Evolutionary conservation across 92 coral and sea anemone species (phyloP), one percentile per base, ranked within the genome.

Genomic region (Heliopora coerulea): DNA sequence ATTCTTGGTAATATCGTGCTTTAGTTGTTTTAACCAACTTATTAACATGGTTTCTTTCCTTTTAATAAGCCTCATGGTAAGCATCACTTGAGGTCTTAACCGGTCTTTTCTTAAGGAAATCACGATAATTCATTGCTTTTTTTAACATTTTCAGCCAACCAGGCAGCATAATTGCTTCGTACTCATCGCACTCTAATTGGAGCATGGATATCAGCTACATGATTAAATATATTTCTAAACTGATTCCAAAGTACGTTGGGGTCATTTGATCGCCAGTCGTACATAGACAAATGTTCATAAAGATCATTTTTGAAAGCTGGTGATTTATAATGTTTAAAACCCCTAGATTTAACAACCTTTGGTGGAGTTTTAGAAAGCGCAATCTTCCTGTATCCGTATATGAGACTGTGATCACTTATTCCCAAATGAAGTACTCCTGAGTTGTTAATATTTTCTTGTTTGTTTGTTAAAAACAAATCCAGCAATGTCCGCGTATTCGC

Each of bases 321-420:
- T 11, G 48, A 29, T 28, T 77, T 69, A 68, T 77, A 83, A 14
- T 78, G 68, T 79, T 79, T 25, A 19, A 75, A 74, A 31, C 74
- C 65, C 44, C 86, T 82, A 33, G 57, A 67, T 14, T 37, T 67
- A 25, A 82, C 34, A 40, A 69, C 21, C 13, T 33, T 63, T 24
- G 74, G 70, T 40, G 54, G 70, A n/a, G n/a, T n/a, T 31, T 33
- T 82, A 37, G 77, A 44, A 19, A 60, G 21, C 25, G 32, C 65
- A 56, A n/a, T n/a, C 64, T 66, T 65, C 6, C 86, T 56, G 49
- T 39, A 82, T 23, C 79, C 79, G 77, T 65, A 82, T 20, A 82
- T 62, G 27, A 83, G 63, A 46, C 87, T 78, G 49, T 83, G 83
- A 65, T 79, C 83, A 75, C 83, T 83, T 54, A 78, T 78, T 23